These are phyloP conservation scores for Grallaria varia DNA, from an alignment of 2,113 vertebrate genomes.

Conservation along the genomic window DNA sequence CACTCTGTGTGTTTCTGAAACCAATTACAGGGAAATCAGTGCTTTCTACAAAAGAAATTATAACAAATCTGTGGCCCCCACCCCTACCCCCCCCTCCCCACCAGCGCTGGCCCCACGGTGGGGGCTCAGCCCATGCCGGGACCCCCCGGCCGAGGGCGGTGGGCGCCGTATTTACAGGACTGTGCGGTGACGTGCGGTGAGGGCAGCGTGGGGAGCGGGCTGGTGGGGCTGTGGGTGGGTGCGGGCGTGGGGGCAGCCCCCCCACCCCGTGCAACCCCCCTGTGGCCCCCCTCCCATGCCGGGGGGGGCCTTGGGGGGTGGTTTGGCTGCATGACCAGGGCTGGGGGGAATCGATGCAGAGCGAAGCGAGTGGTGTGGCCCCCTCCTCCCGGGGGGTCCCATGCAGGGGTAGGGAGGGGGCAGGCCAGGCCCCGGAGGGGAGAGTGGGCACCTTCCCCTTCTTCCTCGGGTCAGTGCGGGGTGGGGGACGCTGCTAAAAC, in stretches of 20 bases:
- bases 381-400: slow-evolving; percentile 26
- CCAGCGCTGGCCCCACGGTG: not conserved
- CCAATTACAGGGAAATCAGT: slow-evolving; percentile 56
- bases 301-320: not conserved
- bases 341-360: not conserved
- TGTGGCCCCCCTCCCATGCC: not conserved
- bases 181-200: slow-evolving; percentile 29
- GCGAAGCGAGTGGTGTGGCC: not conserved
- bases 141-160: not conserved
- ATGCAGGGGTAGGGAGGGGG: slow-evolving; percentile 33
- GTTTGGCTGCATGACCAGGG: not conserved
- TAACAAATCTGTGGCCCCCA: slow-evolving; percentile 54
- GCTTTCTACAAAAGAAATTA: slow-evolving; percentile 66
- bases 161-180: slow-evolving; percentile 30
- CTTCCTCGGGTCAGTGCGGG: not conserved
- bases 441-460: not conserved
- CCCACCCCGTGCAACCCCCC: not conserved
- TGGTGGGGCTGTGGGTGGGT: rapidly evolving
- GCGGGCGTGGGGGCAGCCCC: not conserved
- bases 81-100: not conserved
- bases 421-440: not conserved
- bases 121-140: not conserved
- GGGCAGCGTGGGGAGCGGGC: not conserved
- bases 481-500: not conserved
- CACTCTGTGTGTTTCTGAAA: slow-evolving; percentile 63